Base-by-base conservation (phyloP, 2,797 vertebrate genomes). In the Epinephelus coioides region DNA sequence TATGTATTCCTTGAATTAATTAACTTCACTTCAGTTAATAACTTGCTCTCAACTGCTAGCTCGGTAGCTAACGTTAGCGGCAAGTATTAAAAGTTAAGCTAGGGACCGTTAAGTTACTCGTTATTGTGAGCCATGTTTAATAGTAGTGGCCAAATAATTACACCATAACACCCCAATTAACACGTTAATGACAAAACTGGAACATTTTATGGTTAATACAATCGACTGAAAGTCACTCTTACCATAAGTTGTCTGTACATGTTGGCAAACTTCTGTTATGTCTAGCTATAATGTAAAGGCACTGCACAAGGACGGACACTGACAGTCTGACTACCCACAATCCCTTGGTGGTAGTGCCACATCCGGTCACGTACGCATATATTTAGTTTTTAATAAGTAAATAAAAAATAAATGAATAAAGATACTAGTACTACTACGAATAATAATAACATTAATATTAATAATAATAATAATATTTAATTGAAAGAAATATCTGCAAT, bases 211-310 rank as follows among this genome's bases (percentile, higher is more conserved):
- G 2, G 2, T 46, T 47, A 50, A 69, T 3, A 19, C 0, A 27
- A 43, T 2, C 19, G 0, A 40, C 21, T 2, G 50, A 23, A 51
- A 3, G 10, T 5, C 9, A 13, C 1, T 44, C 88, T 89, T 87
- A 92, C 90, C 91, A 83, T 56, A 23, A 89, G 9, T 7, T 87
- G 81, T 47, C 84, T 85, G 62, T 87, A 92, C 93, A 94, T 94
- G 40, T 68, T 84, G 69, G 19, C 43, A 34, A 53, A 74, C 1
- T n/a, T 64, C 7, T 53, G 64, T 17, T 25, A 2, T 10, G 5
- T 21, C 0, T 5, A 34, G 30, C 51, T 54, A 21, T 13, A 1
- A 76, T 21, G 27, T 70, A 11, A 53, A 65, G 14, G 19, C 3
- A 57, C 56, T 14, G 56, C 38, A 81, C 86, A 92, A 93, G 88